A percentile compares a stretch with the other conserved stretches of the same genome.
Conservation (phyloP, 2,113 vertebrate species). For the Anthoscopus minutus region DNA sequence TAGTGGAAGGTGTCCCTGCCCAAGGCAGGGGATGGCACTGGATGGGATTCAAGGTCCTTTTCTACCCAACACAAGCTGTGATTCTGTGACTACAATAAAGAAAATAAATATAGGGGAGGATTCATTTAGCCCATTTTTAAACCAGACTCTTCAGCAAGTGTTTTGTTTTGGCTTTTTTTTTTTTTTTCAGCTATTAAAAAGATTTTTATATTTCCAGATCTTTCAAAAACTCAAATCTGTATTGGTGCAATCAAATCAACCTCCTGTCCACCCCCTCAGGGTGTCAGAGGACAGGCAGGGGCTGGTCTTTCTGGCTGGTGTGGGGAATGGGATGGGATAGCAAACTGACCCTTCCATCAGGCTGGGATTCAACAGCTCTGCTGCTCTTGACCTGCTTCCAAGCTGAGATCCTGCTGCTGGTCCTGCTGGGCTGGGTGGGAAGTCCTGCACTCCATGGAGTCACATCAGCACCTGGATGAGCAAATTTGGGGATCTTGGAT, state of each 20-base stretch:
- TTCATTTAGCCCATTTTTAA: background rate
- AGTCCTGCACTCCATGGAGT: background rate
- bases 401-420: background rate
- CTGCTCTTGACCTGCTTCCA: background rate
- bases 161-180: background rate
- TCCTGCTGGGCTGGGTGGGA: background rate
- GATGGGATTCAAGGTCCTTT: background rate
- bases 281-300: background rate
- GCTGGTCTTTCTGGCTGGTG: fast-evolving
- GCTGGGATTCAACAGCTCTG: background rate
- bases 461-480: background rate
- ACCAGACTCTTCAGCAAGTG: background rate
- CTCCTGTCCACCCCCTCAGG: background rate
- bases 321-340: background rate
- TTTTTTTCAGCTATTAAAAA: background rate
- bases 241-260: too few relatives aligned
- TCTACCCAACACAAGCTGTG: background rate
- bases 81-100: background rate
- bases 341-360: background rate
- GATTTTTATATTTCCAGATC: background rate
- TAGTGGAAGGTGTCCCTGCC: background rate
- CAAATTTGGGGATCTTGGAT: background rate
- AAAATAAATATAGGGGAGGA: background rate
- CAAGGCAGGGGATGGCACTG: background rate
- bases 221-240: background rate